Conservation (phyloP, 2,888 invertebrate species). For the Nowickia ferox region DNA sequence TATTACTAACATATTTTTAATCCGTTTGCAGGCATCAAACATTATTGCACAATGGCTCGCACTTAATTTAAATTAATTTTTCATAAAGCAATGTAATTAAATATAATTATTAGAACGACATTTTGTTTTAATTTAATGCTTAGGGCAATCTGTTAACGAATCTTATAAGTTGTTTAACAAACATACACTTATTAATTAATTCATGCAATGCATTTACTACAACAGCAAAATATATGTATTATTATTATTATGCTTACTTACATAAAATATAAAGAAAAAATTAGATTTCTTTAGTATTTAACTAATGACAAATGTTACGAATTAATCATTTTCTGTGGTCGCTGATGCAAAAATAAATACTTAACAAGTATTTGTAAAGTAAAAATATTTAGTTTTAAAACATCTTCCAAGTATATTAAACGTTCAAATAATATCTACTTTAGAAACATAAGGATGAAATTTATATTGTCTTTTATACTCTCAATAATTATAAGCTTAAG, state of each 20-base stretch:
- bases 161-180: neutral
- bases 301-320: neutral
- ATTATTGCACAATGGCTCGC: too few relatives aligned
- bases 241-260: too few relatives aligned
- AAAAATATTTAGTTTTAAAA: conserved; percentile 7
- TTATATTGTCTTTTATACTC: neutral
- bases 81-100: too few relatives aligned
- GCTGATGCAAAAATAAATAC: neutral
- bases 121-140: neutral
- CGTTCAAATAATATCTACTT: neutral
- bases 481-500: neutral
- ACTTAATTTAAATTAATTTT: too few relatives aligned
- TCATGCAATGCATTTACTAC: neutral
- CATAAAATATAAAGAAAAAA: neutral
- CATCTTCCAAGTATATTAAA: conserved; percentile 4
- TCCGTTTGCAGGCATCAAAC: too few relatives aligned
- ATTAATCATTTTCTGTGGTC: conserved; percentile 26
- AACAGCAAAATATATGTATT: neutral
- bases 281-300: neutral
- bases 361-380: neutral
- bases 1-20: too few relatives aligned
- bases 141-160: neutral
- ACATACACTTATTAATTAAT: neutral
- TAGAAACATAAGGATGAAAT: neutral
- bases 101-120: too few relatives aligned